Conservation (phyloP, 2,888 invertebrate genomes). For the Spilarctia lutea region DNA sequence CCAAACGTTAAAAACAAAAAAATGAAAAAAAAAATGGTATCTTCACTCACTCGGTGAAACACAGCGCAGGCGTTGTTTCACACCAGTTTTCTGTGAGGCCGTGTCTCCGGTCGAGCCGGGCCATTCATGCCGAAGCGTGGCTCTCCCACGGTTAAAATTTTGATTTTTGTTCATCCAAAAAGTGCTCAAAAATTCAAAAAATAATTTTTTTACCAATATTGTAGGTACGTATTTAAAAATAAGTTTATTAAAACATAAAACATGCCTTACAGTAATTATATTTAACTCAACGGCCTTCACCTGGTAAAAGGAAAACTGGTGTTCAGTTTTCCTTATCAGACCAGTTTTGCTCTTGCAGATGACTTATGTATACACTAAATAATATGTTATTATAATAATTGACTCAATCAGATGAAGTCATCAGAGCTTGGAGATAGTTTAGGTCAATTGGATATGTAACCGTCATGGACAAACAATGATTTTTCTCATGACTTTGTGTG, state of each 20-base stretch:
- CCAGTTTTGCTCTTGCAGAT: background rate
- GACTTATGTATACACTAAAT: background rate
- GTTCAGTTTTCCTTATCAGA: background rate
- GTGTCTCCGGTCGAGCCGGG: no score
- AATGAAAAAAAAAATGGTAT: no score
- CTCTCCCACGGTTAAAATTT: no score
- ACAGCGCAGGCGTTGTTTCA: no score
- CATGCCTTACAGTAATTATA: background rate
- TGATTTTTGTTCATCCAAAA: no score
- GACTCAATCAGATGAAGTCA: background rate
- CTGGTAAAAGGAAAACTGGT: background rate
- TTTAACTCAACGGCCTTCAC: background rate
- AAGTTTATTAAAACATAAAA: background rate
- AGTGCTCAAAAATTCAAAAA: no score
- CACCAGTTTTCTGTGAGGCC: no score
- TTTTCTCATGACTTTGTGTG: background rate
- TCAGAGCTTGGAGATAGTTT: background rate
- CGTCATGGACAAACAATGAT: background rate
- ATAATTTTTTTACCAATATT: background rate
- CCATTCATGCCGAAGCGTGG: no score
- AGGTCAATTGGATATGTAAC: background rate
- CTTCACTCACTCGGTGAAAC: no score
- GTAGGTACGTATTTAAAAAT: background rate
- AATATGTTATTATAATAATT: constrained; percentile 2
- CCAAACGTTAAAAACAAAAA: no score